Conservation (phyloP, 2,888 invertebrate species). For the Dinocampus coccinellae region DNA sequence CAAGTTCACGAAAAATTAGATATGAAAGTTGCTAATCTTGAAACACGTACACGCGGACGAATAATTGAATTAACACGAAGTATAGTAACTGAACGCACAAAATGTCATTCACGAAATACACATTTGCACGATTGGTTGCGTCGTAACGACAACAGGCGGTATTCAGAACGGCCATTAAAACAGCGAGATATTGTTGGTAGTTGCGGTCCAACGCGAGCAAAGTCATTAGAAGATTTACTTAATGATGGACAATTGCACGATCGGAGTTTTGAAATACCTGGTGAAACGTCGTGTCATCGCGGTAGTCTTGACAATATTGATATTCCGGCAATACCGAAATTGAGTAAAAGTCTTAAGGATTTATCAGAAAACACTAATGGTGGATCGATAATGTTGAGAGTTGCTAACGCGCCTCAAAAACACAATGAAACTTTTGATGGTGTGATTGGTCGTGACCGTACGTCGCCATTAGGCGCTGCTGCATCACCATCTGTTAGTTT, state of each 20-base stretch:
- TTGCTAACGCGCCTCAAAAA: constrained; percentile 52
- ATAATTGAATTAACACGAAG: constrained; percentile 79
- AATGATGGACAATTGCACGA: constrained; percentile 68
- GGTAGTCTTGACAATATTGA: constrained; percentile 62
- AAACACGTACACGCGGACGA: constrained; percentile 80
- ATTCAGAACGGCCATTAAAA: constrained; percentile 72
- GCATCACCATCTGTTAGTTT: constrained; percentile 55
- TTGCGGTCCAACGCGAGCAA: constrained; percentile 76
- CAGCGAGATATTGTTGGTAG: constrained; percentile 68
- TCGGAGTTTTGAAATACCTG: constrained; percentile 61
- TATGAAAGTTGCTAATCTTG: constrained; percentile 84
- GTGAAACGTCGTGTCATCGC: constrained; percentile 56
- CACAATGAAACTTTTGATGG: constrained; percentile 62
- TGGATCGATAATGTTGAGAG: constrained; percentile 51
- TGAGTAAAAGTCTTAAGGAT: constrained; percentile 60
- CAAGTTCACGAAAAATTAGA: constrained; percentile 84
- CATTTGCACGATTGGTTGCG: constrained; percentile 80
- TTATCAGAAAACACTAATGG: constrained; percentile 51
- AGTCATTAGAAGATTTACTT: constrained; percentile 78
- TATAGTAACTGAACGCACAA: constrained; percentile 75
- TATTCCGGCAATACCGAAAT: constrained; percentile 61
- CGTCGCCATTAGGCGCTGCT: constrained; percentile 54
- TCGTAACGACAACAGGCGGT: constrained; percentile 75
- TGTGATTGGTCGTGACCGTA: constrained; percentile 55
- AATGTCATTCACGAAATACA: constrained; percentile 76